Evolutionary conservation across 2,797 vertebrate genomes (phyloP), one percentile per base, ranked within the genome.

Genomic region (Caiman crocodilus): DNA sequence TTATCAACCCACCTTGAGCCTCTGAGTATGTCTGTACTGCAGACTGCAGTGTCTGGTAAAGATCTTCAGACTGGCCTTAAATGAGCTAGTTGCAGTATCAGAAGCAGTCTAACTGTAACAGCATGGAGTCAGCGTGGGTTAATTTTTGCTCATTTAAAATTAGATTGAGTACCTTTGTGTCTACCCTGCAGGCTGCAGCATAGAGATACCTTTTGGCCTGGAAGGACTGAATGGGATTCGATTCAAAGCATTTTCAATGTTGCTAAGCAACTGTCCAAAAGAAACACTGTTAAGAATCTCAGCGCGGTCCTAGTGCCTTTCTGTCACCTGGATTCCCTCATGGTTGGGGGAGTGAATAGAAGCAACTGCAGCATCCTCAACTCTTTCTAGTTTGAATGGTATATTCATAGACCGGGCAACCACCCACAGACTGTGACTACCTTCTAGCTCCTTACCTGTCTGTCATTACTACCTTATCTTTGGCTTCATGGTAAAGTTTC

Each of bases 71-170:
- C 9, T 20, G 13, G 5, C 61, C 83, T 90, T 63, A 83, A 61
- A 65, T 61, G 59, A 74, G 71, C 25, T 56, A 20, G 32, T 60
- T 89, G 60, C 25, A 0, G 0, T 30, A 76, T 32, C 32, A 85
- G 76, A 88, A 94, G 79, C 0, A 10, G 25, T 71, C 15, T 81
- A 95, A 56, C n/a, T 67, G 55, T 42, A 84, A 56, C 28, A 50
- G 14, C 26, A 6, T 73, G 14, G 42, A 42, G 42, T 42, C 42
- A 42, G 42, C 10, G 9, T 42, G 42, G 42, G 42, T 10, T 42
- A 42, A 42, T 42, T 42, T 42, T 42, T 42, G 42, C 42, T 42
- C 10, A 10, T 42, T 42, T 42, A 10, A 42, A 42, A 42, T 42
- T 42, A 42, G 42, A 42, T 42, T 42, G 42, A 42, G 42, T 42